These are phyloP conservation scores for Diceros bicornis DNA, from an alignment of 2,797 vertebrate genomes.

Conservation along the genomic window DNA sequence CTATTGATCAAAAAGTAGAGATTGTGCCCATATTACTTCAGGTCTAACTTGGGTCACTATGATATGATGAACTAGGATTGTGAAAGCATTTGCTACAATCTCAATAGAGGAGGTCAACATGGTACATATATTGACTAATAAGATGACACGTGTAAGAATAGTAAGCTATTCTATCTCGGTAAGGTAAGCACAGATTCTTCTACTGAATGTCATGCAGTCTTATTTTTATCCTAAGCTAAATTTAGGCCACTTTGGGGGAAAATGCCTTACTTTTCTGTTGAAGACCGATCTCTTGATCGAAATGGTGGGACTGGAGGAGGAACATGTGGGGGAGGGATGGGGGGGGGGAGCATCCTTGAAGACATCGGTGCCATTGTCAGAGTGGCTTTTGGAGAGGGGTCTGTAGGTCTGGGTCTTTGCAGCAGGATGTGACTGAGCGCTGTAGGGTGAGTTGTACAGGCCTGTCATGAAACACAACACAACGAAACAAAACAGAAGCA, in stretches of 20 bases:
- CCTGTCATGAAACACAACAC: constrained; percentile 87
- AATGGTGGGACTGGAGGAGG: constrained; percentile 91
- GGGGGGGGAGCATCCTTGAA: constrained; percentile 92
- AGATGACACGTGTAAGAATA: rapidly evolving
- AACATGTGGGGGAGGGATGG: constrained; percentile 92
- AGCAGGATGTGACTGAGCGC: constrained; percentile 95
- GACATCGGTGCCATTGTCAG: constrained; percentile 91
- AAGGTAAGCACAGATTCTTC: background rate
- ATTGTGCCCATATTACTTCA: background rate
- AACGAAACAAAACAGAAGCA: constrained; percentile 67
- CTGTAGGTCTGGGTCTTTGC: constrained; percentile 97
- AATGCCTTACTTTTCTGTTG: constrained; percentile 93
- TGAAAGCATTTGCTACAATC: background rate
- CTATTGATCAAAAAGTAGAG: constrained; percentile 17
- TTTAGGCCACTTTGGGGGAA: background rate
- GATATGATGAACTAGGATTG: background rate
- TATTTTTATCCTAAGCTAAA: background rate
- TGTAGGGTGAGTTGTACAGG: constrained; percentile 90
- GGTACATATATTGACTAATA: background rate
- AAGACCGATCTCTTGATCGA: constrained; percentile 93
- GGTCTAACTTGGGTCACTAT: background rate
- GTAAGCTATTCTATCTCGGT: background rate
- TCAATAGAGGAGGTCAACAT: background rate
- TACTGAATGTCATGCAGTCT: background rate
- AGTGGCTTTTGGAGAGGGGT: constrained; percentile 95